A percentile compares a stretch with the other conserved stretches of the same genome.
Conservation (phyloP, 2,888 invertebrate species). For the Amiota mariae region DNA sequence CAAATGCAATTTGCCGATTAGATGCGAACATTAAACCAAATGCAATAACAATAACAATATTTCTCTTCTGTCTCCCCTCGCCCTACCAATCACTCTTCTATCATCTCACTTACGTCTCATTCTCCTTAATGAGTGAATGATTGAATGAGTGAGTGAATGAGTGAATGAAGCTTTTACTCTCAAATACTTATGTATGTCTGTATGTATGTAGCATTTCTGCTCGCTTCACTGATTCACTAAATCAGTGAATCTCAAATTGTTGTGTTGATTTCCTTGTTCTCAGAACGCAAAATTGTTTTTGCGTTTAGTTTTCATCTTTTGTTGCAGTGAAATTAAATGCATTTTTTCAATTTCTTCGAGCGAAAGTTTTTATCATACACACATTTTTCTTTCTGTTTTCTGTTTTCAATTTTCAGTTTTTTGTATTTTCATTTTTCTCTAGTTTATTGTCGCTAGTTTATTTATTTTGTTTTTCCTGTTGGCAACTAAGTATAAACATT, state of each 20-base stretch:
- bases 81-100: conserved; percentile 1
- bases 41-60: background rate
- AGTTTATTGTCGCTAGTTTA: too few species aligned
- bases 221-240: background rate
- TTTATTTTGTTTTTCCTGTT: conserved; percentile 17
- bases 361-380: conserved; percentile 50
- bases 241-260: background rate
- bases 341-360: conserved; percentile 39
- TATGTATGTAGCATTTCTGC: background rate
- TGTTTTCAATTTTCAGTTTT: conserved; percentile 24
- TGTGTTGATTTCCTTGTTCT: conserved; percentile 4
- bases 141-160: too few species aligned
- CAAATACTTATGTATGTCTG: background rate
- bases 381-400: conserved; percentile 39
- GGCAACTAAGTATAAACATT: background rate
- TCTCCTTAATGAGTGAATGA: background rate
- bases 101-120: background rate
- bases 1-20: conserved; percentile 68
- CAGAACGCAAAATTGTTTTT: background rate
- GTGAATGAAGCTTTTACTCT: background rate
- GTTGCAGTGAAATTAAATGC: background rate
- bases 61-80: background rate
- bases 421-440: too few species aligned
- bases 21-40: conserved; percentile 46
- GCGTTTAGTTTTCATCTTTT: background rate